Evolutionary conservation across 2,113 vertebrate genomes (phyloP), one percentile per base, ranked within the genome.

Genomic region (Paedocypris sp.): DNA sequence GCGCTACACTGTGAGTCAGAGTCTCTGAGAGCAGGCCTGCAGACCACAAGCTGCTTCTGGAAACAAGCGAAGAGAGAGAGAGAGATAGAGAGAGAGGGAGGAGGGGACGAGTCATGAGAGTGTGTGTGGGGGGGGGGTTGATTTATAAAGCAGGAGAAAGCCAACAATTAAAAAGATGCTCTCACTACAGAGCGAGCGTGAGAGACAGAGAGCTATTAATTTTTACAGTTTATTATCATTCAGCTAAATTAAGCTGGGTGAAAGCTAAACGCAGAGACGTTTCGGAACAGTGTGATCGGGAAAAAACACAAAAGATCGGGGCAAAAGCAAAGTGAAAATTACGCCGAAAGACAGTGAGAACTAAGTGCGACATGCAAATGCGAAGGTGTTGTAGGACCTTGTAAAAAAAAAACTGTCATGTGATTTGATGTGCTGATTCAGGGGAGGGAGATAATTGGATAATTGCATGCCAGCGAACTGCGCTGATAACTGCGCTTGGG

Each of bases 371-470:
- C 60, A 72, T 72, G 64, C 69, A 70, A 69, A 76, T 68, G 29
- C 53, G 32, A 50, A 74, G 62, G 68, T 79, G 73, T 68, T 70
- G 35, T 46, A 45, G 26, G 56, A 56, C 38, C 53, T 48, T 3
- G 18, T 50, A 39, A 10, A 67, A 79, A 62, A 72, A 47, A 26
- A 33, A 45, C 33, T 41, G 63, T 61, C 42, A 31, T 50, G 53
- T 53, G 73, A 72, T 72, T 53, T 62, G 66, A 60, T 72, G 64
- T 79, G 79, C 75, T 78, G 73, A 81, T 79, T 80, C 77, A 81
- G 75, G 72, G 64, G 75, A 73, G 75, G 74, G 69, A 66, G 79
- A 70, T 77, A 74, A 79, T 73, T 72, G 76, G 77, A 82, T 85
- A 83, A 84, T 82, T 83, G 79, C 75, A 70, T 73, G 63, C 67